A percentile compares a stretch with the other conserved stretches of the same genome.
Evolutionary conservation across 2,888 invertebrate genomes (phyloP).

Genomic region (Eudasyphora cyanicolor): DNA sequence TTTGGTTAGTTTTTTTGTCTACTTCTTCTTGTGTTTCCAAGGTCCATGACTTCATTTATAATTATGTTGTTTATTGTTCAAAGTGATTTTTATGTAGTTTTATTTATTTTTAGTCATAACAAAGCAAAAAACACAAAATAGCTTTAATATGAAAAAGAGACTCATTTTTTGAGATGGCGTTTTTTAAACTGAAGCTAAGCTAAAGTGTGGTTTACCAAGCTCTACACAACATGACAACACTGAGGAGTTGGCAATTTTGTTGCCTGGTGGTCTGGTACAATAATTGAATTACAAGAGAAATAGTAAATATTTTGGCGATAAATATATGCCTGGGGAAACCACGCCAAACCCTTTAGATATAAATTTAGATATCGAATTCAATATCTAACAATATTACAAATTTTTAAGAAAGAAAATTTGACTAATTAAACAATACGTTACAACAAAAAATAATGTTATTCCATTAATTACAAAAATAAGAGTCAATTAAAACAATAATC

Average conservation of each 20-base stretch:
- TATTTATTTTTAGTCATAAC: neutral
- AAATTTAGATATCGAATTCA: no score
- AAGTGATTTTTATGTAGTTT: constrained; percentile 24
- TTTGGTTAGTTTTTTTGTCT: neutral
- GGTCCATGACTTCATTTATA: constrained; percentile 52
- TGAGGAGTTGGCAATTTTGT: neutral
- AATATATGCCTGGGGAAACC: no score
- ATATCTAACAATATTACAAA: no score
- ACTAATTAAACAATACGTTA: no score
- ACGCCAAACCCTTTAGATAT: no score
- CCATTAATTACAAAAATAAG: no score
- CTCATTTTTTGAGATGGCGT: constrained; percentile 5
- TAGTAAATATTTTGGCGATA: neutral
- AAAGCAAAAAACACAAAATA: neutral
- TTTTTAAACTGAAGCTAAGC: neutral
- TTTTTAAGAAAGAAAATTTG: no score
- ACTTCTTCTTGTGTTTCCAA: constrained; percentile 31
- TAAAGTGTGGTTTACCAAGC: neutral
- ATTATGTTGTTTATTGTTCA: constrained; percentile 32
- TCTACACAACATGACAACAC: neutral
- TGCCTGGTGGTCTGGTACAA: neutral
- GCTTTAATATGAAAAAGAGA: neutral
- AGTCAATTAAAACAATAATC: no score
- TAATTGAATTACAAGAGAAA: neutral
- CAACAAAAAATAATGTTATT: no score